A percentile compares a stretch with the other conserved stretches of the same genome.
Conservation (phyloP, 2,797 vertebrate genomes). For the Coreius guichenoti region DNA sequence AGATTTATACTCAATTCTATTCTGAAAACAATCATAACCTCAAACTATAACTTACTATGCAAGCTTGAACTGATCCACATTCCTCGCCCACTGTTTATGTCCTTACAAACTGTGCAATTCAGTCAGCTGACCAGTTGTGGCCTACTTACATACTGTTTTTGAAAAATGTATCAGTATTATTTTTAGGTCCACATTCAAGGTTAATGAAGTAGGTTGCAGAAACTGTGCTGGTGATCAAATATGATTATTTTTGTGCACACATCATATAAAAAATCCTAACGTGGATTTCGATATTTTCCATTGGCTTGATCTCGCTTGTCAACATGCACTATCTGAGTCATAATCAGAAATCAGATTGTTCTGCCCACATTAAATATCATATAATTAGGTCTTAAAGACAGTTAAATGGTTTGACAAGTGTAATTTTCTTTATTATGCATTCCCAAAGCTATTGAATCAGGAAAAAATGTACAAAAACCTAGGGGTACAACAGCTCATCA, state of each 20-base stretch:
- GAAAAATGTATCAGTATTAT: constrained; percentile 34
- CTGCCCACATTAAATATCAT: neutral
- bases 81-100: neutral
- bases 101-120: constrained; percentile 22
- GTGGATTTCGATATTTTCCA: neutral
- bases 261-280: neutral
- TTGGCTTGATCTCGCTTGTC: neutral
- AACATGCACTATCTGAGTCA: neutral
- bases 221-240: constrained; percentile 30
- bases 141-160: constrained; percentile 44
- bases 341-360: constrained; percentile 17
- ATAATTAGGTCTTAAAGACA: neutral
- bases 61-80: neutral
- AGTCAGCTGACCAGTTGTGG: constrained; percentile 34
- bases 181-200: constrained; percentile 50
- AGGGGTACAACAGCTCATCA: neutral
- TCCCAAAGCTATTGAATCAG: neutral
- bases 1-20: neutral
- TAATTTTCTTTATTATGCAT: neutral
- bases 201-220: constrained; percentile 42
- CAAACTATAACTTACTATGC: neutral
- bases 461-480: neutral
- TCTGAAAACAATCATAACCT: constrained; percentile 2
- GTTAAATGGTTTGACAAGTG: neutral
- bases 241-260: constrained; percentile 13